Evolutionary conservation across 2,797 vertebrate species (phyloP).

Genomic region (Argyrosomus regius): DNA sequence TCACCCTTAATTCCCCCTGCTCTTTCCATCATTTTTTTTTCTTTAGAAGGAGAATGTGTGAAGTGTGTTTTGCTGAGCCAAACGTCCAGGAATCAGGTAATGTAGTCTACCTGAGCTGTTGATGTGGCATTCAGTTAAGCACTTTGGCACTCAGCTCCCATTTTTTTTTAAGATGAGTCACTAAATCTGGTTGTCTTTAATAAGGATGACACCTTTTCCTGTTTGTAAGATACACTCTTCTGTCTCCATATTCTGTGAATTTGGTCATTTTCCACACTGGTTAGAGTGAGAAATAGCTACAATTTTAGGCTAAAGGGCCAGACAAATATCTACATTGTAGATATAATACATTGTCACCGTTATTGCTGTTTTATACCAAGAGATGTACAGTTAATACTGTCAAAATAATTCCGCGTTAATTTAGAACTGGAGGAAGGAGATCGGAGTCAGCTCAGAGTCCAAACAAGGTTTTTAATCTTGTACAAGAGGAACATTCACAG

Average conservation of each 20-base stretch:
- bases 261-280: constrained; percentile 35
- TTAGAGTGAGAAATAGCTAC: neutral
- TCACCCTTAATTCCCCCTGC: constrained; percentile 51
- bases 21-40: constrained; percentile 57
- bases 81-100: constrained; percentile 22
- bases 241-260: constrained; percentile 42
- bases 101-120: constrained; percentile 31
- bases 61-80: constrained; percentile 43
- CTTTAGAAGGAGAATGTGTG: constrained; percentile 24
- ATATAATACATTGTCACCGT: neutral
- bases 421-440: too few relatives aligned
- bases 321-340: constrained; percentile 1
- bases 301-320: neutral
- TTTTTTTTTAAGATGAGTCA: constrained; percentile 49
- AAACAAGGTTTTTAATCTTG: too few relatives aligned
- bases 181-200: constrained; percentile 54
- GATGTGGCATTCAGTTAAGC: constrained; percentile 39
- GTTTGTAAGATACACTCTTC: constrained; percentile 28
- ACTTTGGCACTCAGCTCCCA: constrained; percentile 27
- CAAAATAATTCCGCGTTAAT: too few relatives aligned
- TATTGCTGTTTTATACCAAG: neutral
- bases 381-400: too few relatives aligned
- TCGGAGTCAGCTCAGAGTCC: too few relatives aligned
- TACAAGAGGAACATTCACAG: too few relatives aligned
- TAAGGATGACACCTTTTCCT: constrained; percentile 47